These are phyloP conservation scores for Rhabdornis inornatus DNA, from an alignment of 2,113 vertebrate genomes.

Conservation along the genomic window DNA sequence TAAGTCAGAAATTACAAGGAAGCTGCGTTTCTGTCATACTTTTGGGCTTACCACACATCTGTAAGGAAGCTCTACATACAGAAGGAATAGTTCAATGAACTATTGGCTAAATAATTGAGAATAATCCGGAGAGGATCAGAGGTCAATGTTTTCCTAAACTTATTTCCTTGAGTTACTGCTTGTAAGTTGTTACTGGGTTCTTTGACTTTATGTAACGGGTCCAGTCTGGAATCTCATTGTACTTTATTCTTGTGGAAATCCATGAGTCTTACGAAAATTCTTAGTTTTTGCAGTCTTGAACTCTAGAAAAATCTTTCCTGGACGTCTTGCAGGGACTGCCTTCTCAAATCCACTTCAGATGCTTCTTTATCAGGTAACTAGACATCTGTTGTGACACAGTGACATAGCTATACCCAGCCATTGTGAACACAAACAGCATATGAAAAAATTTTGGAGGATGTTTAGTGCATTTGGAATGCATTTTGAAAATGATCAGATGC, in stretches of 20 bases:
- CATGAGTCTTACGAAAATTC: not conserved
- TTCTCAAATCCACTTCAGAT: not conserved
- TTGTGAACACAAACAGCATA: not conserved
- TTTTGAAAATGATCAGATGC: not conserved
- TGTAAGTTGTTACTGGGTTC: not conserved
- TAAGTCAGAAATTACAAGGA: not conserved
- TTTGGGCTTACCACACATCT: not conserved
- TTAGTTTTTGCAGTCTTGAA: not conserved
- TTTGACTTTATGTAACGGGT: not conserved
- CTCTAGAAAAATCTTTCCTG: not conserved
- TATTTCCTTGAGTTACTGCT: not conserved
- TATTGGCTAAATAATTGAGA: not conserved
- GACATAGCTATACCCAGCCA: not conserved
- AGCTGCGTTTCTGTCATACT: not conserved
- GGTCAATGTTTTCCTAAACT: not conserved
- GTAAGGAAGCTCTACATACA: not conserved
- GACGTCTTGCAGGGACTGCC: fast-evolving
- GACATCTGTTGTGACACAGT: not conserved
- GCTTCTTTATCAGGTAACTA: not conserved
- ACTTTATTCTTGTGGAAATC: not conserved
- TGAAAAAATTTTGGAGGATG: not conserved
- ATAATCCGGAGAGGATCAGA: not conserved
- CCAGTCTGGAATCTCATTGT: not conserved
- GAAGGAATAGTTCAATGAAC: not conserved
- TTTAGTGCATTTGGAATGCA: not conserved